phyloP scores from a whole-genome alignment of 2,113 vertebrate genomes.

The Rattus rattus region DNA sequence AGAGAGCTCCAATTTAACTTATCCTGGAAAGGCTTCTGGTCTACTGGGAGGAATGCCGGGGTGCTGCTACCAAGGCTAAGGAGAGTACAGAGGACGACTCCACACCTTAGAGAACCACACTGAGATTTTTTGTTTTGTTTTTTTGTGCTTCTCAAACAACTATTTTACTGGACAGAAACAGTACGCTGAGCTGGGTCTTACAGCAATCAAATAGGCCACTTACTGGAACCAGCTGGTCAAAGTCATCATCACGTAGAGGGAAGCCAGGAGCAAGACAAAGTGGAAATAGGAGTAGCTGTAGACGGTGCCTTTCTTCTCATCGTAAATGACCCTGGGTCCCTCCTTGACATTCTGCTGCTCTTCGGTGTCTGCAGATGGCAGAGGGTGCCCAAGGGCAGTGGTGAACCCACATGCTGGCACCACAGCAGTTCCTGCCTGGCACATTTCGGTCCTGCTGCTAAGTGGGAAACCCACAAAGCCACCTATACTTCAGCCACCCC shows the following conservation, averaged over 20 bases:
- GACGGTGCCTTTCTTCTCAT: conserved; percentile 92
- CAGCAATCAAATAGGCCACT: conserved; percentile 79
- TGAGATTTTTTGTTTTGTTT: background rate
- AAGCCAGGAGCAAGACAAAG: conserved; percentile 96
- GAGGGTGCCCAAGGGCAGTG: background rate
- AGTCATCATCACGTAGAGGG: conserved; percentile 99
- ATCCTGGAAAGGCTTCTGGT: background rate
- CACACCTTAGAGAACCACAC: background rate
- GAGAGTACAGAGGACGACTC: background rate
- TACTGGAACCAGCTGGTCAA: conserved; percentile 99
- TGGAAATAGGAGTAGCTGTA: conserved; percentile 98
- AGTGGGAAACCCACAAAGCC: background rate
- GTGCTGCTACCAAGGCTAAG: background rate
- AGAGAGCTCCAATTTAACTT: too few relatives aligned
- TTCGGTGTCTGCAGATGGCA: conserved; percentile 84
- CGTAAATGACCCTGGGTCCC: conserved; percentile 92
- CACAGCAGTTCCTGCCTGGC: background rate
- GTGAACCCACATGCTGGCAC: accelerated
- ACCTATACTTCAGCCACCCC: background rate
- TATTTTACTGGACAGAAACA: background rate
- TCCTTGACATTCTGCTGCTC: conserved; percentile 84
- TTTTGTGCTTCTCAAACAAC: background rate
- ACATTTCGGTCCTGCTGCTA: background rate
- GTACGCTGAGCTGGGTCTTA: background rate
- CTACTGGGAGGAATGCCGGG: background rate